Conservation (phyloP, 2,888 invertebrate genomes). For the Camponotus fellah region DNA sequence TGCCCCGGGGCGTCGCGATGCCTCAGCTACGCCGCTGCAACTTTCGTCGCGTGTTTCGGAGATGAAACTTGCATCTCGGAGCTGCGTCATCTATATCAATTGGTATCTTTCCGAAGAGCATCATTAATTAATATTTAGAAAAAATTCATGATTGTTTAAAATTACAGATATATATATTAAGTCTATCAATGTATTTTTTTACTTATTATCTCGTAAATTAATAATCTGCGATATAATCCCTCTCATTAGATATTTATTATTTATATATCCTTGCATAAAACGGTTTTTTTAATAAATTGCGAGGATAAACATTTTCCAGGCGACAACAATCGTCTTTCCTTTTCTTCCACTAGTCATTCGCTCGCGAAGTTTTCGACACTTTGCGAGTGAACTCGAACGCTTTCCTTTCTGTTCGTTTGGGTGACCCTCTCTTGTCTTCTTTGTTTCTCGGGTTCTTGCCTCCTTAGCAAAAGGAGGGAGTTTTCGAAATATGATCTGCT, state of each 20-base stretch:
- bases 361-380: slow-evolving; percentile 46
- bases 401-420: not conserved
- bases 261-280: not conserved
- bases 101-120: not conserved
- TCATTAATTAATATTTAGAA: not conserved
- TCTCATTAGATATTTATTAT: not conserved
- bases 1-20: slow-evolving; percentile 51
- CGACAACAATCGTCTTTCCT: not conserved
- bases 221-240: not conserved
- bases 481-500: slow-evolving; percentile 75
- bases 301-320: not conserved
- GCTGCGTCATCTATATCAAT: not conserved
- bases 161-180: not conserved
- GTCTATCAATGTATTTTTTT: not conserved
- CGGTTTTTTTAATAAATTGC: not conserved
- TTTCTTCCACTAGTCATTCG: not conserved
- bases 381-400: slow-evolving; percentile 40
- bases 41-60: slow-evolving; percentile 11
- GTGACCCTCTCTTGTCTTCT: slow-evolving; percentile 9
- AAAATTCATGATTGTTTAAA: not conserved
- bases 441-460: slow-evolving; percentile 66
- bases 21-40: slow-evolving; percentile 10
- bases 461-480: slow-evolving; percentile 56
- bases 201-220: not conserved
- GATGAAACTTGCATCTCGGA: not conserved